Evolutionary conservation across 2,113 vertebrate species (phyloP).

Genomic region (Triplophysa dalaica): DNA sequence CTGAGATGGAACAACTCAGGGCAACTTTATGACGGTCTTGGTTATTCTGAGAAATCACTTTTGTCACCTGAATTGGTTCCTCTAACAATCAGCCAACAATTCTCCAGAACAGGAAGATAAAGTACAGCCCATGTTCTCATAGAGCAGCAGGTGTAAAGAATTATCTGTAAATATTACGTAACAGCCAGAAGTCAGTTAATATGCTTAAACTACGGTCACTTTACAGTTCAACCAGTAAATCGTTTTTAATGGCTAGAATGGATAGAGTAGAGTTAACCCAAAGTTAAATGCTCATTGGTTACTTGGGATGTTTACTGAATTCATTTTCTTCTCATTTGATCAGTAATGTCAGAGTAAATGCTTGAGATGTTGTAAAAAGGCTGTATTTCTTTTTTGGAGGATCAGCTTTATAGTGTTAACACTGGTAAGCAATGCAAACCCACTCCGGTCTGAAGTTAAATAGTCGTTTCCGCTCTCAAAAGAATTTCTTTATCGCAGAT

Average conservation of each 20-base stretch:
- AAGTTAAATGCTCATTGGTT: conserved; percentile 21
- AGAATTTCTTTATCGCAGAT: neutral
- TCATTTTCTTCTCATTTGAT: neutral
- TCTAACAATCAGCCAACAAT: neutral
- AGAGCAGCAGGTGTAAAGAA: neutral
- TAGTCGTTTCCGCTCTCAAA: conserved; percentile 18
- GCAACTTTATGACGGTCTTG: too few relatives aligned
- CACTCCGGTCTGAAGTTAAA: conserved; percentile 38
- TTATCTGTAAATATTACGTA: neutral
- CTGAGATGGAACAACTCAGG: too few relatives aligned
- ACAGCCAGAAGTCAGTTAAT: neutral
- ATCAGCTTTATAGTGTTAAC: conserved; percentile 46
- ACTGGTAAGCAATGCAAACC: conserved; percentile 40
- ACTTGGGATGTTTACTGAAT: neutral
- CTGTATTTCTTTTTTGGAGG: neutral
- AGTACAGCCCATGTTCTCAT: neutral
- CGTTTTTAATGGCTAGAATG: neutral
- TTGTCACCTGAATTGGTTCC: neutral
- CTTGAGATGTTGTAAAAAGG: neutral
- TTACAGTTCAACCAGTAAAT: conserved; percentile 11
- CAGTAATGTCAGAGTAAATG: neutral
- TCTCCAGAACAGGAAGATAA: neutral
- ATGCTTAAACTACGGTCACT: conserved; percentile 1
- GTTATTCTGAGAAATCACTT: neutral
- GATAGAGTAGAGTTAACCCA: neutral